Evolutionary conservation across 2,113 vertebrate genomes (phyloP).

Genomic region (Ictidomys tridecemlineatus): DNA sequence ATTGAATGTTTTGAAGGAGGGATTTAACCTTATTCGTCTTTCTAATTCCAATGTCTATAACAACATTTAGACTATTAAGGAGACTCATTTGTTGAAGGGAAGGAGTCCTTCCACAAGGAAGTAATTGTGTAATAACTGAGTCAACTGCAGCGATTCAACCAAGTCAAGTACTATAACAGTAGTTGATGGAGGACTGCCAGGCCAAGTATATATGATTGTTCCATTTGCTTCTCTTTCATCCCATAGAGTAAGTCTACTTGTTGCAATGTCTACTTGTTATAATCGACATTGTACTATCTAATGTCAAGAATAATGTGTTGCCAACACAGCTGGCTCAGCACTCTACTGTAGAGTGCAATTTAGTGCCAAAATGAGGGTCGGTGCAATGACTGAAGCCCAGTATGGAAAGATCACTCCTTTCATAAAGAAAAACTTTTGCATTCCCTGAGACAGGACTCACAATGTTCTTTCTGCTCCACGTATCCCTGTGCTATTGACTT

Average conservation of each 20-base stretch:
- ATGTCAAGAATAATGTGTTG: neutral
- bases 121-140: neutral
- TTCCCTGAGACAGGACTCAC: neutral
- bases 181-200: neutral
- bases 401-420: neutral
- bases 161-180: neutral
- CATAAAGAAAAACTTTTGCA: neutral
- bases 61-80: slow-evolving; percentile 27
- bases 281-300: neutral
- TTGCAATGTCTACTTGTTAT: neutral
- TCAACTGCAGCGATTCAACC: slow-evolving; percentile 8
- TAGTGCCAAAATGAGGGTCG: neutral
- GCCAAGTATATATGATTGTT: neutral
- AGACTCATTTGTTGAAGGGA: neutral
- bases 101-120: slow-evolving; percentile 17
- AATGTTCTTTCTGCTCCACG: neutral
- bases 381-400: neutral
- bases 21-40: slow-evolving; percentile 52
- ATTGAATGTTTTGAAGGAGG: neutral
- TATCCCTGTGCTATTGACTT: neutral
- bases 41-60: neutral
- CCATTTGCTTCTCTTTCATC: neutral
- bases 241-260: neutral
- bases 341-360: neutral
- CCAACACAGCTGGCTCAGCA: neutral